Percentiles rank a stretch among this genome's conserved stretches.
Evolutionary conservation across 2,797 vertebrate species (phyloP).

Genomic region (Petrocephalus schoutedeni): DNA sequence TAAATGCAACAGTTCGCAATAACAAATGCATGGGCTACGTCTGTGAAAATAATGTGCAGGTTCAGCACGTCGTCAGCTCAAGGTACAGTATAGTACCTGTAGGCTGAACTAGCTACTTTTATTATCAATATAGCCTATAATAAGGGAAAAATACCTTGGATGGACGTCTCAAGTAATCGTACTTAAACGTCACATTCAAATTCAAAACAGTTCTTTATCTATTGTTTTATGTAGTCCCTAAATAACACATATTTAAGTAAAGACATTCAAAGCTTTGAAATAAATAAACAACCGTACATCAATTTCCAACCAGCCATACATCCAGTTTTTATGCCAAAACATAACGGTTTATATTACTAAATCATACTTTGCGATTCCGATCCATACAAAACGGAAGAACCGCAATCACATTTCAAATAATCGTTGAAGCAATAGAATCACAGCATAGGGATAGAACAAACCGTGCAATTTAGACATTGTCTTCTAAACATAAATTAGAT

Average conservation of each 20-base stretch:
- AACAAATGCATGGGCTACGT: neutral
- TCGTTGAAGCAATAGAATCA: conserved; percentile 49
- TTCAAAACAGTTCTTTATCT: neutral
- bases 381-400: conserved; percentile 26
- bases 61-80: neutral
- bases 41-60: neutral
- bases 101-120: neutral
- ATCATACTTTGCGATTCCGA: conserved; percentile 25
- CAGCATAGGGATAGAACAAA: conserved; percentile 51
- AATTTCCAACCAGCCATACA: neutral
- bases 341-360: neutral
- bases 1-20: neutral
- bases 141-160: neutral
- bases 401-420: conserved; percentile 53
- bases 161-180: neutral
- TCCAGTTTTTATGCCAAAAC: neutral
- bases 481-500: conserved; percentile 55
- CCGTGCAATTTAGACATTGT: conserved; percentile 51
- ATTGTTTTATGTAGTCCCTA: conserved; percentile 1
- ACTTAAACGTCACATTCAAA: too few species aligned
- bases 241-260: neutral
- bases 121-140: neutral
- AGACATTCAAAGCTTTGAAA: neutral
- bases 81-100: neutral
- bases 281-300: conserved; percentile 15